These are phyloP conservation scores for Zaprionus africanus DNA, from an alignment of 1,140 invertebrate species.

Conservation along the genomic window DNA sequence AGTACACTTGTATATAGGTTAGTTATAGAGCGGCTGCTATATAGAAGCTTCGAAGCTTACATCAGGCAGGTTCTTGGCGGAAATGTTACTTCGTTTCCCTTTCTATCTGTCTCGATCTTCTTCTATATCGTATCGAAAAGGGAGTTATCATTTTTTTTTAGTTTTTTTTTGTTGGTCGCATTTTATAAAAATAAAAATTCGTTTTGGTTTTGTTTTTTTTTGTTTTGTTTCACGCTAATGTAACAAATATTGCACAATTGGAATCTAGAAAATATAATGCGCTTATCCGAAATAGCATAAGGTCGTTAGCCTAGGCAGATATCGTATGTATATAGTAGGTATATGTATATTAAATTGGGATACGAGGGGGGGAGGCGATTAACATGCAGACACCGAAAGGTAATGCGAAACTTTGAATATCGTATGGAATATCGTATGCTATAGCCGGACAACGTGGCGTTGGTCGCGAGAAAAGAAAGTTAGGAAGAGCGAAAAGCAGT, in stretches of 20 bases:
- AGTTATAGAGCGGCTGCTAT: conserved; percentile 61
- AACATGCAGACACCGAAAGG: conserved; percentile 80
- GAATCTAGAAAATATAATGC: conserved; percentile 76
- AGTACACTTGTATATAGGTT: conserved; percentile 76
- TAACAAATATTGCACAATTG: conserved; percentile 81
- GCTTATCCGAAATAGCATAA: conserved; percentile 67
- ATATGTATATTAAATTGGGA: conserved; percentile 35
- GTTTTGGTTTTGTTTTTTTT: conserved; percentile 25
- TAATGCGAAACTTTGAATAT: conserved; percentile 59
- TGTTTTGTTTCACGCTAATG: conserved; percentile 56
- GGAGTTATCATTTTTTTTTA: conserved; percentile 11
- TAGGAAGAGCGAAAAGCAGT: background rate
- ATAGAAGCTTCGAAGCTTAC: conserved; percentile 49
- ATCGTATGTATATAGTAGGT: conserved; percentile 42
- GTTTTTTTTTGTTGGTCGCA: conserved; percentile 66
- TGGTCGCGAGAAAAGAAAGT: background rate
- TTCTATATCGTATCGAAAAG: conserved; percentile 36
- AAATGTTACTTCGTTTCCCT: conserved; percentile 27
- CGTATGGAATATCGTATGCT: conserved; percentile 54
- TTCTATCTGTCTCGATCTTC: conserved; percentile 5
- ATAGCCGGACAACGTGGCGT: conserved; percentile 15
- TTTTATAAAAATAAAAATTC: conserved; percentile 82
- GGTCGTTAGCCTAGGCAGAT: conserved; percentile 48
- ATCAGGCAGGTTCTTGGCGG: conserved; percentile 62
- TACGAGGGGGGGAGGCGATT: conserved; percentile 44